A percentile compares a stretch with the other conserved stretches of the same genome.
Evolutionary conservation across 2,113 vertebrate genomes (phyloP).

Genomic region (Osmerus eperlanus): DNA sequence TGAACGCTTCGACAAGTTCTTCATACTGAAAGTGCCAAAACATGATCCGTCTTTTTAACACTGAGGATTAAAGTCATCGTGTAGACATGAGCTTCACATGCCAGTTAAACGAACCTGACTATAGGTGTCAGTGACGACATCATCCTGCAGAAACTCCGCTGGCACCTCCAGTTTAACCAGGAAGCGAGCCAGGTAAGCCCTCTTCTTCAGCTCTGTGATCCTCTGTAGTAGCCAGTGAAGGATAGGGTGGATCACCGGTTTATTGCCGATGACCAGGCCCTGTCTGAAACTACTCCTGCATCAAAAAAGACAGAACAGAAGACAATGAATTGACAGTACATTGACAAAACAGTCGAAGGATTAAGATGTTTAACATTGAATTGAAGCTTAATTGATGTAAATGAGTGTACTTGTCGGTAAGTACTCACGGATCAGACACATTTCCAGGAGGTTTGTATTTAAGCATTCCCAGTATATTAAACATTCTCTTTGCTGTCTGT

Average conservation of each 20-base stretch:
- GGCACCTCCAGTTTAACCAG: constrained; percentile 91
- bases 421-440: constrained; percentile 79
- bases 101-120: constrained; percentile 77
- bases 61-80: neutral
- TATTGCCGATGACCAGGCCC: constrained; percentile 88
- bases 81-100: neutral
- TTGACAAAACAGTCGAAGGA: no score
- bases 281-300: constrained; percentile 89
- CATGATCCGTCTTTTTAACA: neutral
- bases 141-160: constrained; percentile 89
- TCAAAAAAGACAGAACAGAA: neutral
- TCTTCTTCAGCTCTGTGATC: constrained; percentile 87
- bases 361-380: no score
- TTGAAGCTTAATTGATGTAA: neutral
- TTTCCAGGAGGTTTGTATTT: constrained; percentile 91
- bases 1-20: constrained; percentile 93
- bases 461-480: constrained; percentile 84
- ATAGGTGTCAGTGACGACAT: constrained; percentile 84
- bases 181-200: constrained; percentile 91
- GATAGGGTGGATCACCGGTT: constrained; percentile 89
- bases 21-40: constrained; percentile 79
- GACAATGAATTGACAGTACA: no score
- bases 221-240: constrained; percentile 92
- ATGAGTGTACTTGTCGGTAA: neutral
- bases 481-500: constrained; percentile 91